Evolutionary conservation across 2,113 vertebrate genomes (phyloP).

Genomic region (Syngnathus floridae): DNA sequence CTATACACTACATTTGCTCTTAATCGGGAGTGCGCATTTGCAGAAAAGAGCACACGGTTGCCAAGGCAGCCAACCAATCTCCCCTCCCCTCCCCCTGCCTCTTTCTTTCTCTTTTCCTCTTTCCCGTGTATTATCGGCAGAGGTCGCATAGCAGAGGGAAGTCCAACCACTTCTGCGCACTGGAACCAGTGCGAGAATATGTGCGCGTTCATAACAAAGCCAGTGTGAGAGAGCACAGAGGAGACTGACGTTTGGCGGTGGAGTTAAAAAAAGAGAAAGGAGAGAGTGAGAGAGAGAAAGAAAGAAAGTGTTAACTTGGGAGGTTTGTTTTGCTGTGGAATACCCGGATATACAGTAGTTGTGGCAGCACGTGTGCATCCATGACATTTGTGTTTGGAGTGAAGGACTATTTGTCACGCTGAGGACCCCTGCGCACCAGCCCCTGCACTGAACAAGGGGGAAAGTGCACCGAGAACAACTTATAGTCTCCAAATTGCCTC

Average conservation of each 20-base stretch:
- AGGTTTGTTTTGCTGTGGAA: constrained; percentile 46
- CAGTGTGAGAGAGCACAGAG: constrained; percentile 50
- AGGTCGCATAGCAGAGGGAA: constrained; percentile 74
- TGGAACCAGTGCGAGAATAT: constrained; percentile 68
- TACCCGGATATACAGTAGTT: constrained; percentile 42
- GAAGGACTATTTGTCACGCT: constrained; percentile 39
- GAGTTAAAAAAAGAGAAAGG: constrained; percentile 4
- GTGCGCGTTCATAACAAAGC: constrained; percentile 66
- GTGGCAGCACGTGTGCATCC: constrained; percentile 54
- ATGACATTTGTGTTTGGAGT: constrained; percentile 37
- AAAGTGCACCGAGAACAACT: constrained; percentile 60
- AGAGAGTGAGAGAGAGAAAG: constrained; percentile 26
- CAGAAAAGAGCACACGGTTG: constrained; percentile 71
- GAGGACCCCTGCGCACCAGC: constrained; percentile 64
- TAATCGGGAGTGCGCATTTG: constrained; percentile 72
- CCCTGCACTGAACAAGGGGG: constrained; percentile 63
- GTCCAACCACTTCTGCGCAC: constrained; percentile 62
- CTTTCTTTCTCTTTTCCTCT: constrained; percentile 58
- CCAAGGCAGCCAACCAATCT: constrained; percentile 70
- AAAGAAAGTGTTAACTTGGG: not conserved
- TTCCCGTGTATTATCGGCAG: constrained; percentile 74
- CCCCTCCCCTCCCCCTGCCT: constrained; percentile 72
- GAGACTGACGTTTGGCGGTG: constrained; percentile 27
- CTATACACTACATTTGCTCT: constrained; percentile 60
- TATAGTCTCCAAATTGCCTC: constrained; percentile 21